A percentile compares a stretch with the other conserved stretches of the same genome.
Evolutionary conservation across 2,888 invertebrate species (phyloP).

Genomic region (Athripsodes cinereus): DNA sequence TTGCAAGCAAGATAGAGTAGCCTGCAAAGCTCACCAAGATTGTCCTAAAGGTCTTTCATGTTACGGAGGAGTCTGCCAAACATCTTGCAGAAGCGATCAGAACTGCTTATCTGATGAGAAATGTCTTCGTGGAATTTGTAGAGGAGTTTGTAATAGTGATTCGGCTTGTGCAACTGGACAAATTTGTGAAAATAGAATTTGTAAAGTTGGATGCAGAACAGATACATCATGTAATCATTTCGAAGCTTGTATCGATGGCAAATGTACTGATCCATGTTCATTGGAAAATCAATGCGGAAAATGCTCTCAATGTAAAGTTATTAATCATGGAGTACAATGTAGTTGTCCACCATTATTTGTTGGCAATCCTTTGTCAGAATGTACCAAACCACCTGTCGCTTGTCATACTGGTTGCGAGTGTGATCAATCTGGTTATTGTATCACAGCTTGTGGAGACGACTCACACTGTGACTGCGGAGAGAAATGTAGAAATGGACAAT

Average conservation of each 20-base stretch:
- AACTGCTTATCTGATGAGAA: conserved; percentile 81
- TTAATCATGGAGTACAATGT: conserved; percentile 80
- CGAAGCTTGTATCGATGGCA: neutral
- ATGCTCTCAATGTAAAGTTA: conserved; percentile 76
- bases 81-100: conserved; percentile 74
- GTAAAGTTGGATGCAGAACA: conserved; percentile 80
- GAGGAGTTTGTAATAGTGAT: conserved; percentile 81
- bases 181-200: conserved; percentile 82
- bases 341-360: conserved; percentile 75
- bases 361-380: conserved; percentile 76
- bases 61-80: conserved; percentile 71
- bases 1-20: conserved; percentile 62
- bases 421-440: conserved; percentile 76
- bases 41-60: conserved; percentile 70
- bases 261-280: conserved; percentile 65
- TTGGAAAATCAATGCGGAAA: conserved; percentile 69
- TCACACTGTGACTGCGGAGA: conserved; percentile 79
- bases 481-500: conserved; percentile 65
- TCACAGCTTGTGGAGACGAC: conserved; percentile 58
- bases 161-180: conserved; percentile 72
- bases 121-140: conserved; percentile 77
- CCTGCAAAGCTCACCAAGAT: conserved; percentile 60
- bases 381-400: conserved; percentile 59
- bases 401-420: conserved; percentile 77
- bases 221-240: conserved; percentile 56